Percentiles rank a stretch among this genome's conserved stretches.
Conservation (phyloP, 2,113 vertebrate species). For the Bungarus multicinctus region DNA sequence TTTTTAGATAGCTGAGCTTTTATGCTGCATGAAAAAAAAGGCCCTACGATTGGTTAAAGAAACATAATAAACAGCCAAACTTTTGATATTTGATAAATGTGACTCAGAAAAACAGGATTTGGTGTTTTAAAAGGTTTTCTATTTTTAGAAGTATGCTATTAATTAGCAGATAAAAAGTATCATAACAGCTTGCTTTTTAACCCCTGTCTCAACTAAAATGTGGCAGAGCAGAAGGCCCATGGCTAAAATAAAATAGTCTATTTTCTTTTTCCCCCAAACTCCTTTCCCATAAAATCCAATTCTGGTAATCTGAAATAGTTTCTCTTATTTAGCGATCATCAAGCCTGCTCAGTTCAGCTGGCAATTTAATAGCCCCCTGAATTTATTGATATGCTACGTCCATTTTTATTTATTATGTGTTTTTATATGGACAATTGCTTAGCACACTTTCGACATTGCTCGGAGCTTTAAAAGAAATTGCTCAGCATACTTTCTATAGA, state of each 20-base stretch:
- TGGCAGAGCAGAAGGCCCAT: neutral
- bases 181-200: slow-evolving; percentile 49
- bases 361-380: neutral
- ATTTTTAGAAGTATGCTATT: slow-evolving; percentile 68
- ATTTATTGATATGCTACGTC: too few relatives aligned
- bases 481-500: neutral
- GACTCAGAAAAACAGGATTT: slow-evolving; percentile 68
- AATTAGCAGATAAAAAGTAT: slow-evolving; percentile 66
- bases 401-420: neutral
- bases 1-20: slow-evolving; percentile 44
- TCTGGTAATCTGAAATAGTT: neutral
- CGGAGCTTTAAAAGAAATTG: neutral
- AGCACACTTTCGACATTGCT: neutral
- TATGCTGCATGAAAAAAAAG: slow-evolving; percentile 66
- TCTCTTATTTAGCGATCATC: neutral
- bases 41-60: slow-evolving; percentile 61
- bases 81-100: slow-evolving; percentile 70
- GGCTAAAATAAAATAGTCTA: slow-evolving; percentile 12
- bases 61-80: slow-evolving; percentile 64
- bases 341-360: slow-evolving; percentile 19
- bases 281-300: neutral
- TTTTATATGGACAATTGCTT: neutral
- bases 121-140: slow-evolving; percentile 72
- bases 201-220: slow-evolving; percentile 30
- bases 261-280: neutral